A percentile compares a stretch with the other conserved stretches of the same genome.
Conservation (phyloP, 37 sponge, comb jelly and placozoan species). For the Beroe forskalii region DNA sequence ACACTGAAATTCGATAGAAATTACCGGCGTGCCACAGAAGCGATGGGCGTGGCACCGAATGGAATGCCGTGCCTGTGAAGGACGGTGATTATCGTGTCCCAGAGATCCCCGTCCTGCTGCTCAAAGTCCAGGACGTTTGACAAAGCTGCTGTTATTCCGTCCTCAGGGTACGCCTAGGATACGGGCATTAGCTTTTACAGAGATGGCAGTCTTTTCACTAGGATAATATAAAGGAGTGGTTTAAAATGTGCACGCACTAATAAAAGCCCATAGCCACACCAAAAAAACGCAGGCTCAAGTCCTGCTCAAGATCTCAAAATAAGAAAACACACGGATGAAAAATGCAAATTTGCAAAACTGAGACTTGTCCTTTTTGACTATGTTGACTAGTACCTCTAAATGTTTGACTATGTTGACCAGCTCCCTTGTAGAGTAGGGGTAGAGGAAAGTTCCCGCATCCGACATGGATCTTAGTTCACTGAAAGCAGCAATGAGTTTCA, state of each 20-base stretch:
- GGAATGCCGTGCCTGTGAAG: conserved; percentile 93
- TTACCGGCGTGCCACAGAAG: background rate
- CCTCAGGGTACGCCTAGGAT: conserved; percentile 76
- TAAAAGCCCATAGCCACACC: too few relatives aligned
- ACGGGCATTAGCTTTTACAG: too few relatives aligned
- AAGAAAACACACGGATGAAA: too few relatives aligned
- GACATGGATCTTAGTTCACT: conserved; percentile 83
- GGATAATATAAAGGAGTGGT: too few relatives aligned
- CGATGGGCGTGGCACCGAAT: conserved; percentile 73
- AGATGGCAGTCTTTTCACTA: too few relatives aligned
- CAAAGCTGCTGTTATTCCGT: conserved; percentile 74
- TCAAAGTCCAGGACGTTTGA: conserved; percentile 93
- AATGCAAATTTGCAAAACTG: too few relatives aligned
- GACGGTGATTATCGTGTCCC: conserved; percentile 70
- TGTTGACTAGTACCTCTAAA: too few relatives aligned
- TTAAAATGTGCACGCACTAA: too few relatives aligned
- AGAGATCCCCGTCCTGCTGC: conserved; percentile 72
- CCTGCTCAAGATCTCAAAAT: too few relatives aligned
- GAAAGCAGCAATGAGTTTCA: conserved; percentile 79
- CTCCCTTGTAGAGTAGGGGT: conserved; percentile 95
- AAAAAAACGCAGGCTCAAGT: too few relatives aligned
- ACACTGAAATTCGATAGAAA: too few relatives aligned
- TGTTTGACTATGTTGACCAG: conserved; percentile 86
- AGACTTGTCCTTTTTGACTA: too few relatives aligned
- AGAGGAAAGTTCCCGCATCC: conserved; percentile 78